These are phyloP conservation scores for Linyphia triangularis DNA, from an alignment of 2,888 invertebrate genomes.

Conservation along the genomic window DNA sequence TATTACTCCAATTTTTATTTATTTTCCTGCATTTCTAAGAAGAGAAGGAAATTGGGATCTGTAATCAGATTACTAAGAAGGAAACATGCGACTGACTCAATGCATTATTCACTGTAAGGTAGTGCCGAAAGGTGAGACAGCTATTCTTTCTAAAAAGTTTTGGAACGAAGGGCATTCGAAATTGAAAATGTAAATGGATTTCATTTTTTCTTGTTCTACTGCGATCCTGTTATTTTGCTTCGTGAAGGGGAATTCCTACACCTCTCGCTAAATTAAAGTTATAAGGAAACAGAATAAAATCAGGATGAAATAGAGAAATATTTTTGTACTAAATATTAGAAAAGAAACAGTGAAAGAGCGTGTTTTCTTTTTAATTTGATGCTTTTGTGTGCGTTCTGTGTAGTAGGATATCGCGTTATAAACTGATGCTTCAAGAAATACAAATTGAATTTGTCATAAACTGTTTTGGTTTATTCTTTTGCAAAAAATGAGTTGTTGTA, in stretches of 20 bases:
- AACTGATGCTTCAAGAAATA: conserved; percentile 26
- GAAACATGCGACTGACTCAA: conserved; percentile 36
- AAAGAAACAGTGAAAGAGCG: not conserved
- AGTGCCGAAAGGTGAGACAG: conserved; percentile 47
- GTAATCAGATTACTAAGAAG: conserved; percentile 66
- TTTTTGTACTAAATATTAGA: conserved; percentile 59
- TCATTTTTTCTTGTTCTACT: conserved; percentile 34
- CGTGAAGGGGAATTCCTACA: not conserved
- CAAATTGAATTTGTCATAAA: conserved; percentile 20
- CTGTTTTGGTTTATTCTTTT: not conserved
- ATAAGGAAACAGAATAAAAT: conserved; percentile 5
- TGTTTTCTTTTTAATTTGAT: not conserved
- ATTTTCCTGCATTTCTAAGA: conserved; percentile 11
- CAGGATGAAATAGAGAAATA: conserved; percentile 15
- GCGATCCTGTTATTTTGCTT: not conserved
- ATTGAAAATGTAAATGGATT: conserved; percentile 75
- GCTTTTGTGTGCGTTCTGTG: not conserved
- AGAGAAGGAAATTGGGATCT: conserved; percentile 27
- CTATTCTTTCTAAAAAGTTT: conserved; percentile 45
- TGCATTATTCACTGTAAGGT: conserved; percentile 62
- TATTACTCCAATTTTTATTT: conserved; percentile 51
- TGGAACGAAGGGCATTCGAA: conserved; percentile 53
- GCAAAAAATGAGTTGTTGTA: not conserved
- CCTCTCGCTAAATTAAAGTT: conserved; percentile 60
- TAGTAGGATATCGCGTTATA: not conserved